Evolutionary conservation across 2,113 vertebrate genomes (phyloP).

Genomic region (Cryptomyrus ogoouensis): DNA sequence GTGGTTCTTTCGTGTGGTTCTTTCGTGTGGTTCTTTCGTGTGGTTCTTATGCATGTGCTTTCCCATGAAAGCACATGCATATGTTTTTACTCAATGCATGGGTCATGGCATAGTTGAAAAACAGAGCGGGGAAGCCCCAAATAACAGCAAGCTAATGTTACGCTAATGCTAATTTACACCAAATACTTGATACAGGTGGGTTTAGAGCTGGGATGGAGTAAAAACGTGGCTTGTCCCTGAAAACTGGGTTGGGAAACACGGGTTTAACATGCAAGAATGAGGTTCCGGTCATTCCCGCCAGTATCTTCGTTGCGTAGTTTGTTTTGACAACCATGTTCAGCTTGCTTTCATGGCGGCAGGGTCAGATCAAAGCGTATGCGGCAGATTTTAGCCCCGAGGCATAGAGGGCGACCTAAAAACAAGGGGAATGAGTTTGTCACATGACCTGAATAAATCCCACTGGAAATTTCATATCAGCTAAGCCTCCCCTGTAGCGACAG

Average conservation of each 20-base stretch:
- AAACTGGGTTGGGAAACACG: neutral
- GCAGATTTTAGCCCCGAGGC: neutral
- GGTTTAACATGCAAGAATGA: neutral
- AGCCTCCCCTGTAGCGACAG: neutral
- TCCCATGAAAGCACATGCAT: neutral
- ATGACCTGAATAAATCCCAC: neutral
- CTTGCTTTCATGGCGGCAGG: neutral
- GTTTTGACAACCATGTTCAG: neutral
- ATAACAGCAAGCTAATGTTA: neutral
- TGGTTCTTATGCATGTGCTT: too few species aligned
- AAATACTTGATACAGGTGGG: neutral
- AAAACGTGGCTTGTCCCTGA: neutral
- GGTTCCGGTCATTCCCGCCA: neutral
- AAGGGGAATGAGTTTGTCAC: neutral
- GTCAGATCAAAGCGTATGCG: neutral
- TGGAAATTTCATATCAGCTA: neutral
- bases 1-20: too few species aligned
- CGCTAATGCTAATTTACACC: neutral
- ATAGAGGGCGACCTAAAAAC: neutral
- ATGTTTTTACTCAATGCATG: neutral
- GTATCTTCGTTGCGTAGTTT: neutral
- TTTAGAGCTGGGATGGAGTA: neutral
- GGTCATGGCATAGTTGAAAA: neutral
- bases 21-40: too few species aligned
- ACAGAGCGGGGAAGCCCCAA: neutral